Percentiles rank a stretch among this genome's conserved stretches.
phyloP scores from a whole-genome alignment of 2,888 invertebrate genomes.

The Gryllus longicercus region DNA sequence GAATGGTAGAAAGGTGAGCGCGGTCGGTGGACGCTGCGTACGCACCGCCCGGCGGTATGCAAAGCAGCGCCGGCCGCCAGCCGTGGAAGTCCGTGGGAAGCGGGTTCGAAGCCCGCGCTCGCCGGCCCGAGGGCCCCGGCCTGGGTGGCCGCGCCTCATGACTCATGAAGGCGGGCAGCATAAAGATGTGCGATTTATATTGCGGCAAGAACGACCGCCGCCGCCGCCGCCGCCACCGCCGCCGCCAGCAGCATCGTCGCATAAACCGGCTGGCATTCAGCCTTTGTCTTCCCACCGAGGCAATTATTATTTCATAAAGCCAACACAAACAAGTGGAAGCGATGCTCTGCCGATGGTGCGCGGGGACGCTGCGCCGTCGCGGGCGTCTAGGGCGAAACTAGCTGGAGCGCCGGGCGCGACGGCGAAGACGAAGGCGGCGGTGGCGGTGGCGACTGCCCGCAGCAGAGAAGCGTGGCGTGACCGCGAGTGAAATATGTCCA shows the following conservation, averaged over 20 bases:
- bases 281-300: background rate
- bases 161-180: conserved; percentile 4
- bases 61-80: background rate
- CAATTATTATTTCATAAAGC: background rate
- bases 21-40: background rate
- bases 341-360: no score
- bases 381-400: background rate
- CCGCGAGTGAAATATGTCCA: no score
- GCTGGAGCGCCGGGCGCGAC: background rate
- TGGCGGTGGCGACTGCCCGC: no score
- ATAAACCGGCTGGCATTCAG: background rate
- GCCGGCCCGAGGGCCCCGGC: background rate
- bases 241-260: background rate
- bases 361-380: background rate
- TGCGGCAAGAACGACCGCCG: background rate
- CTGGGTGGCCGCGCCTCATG: conserved; percentile 8
- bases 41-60: background rate
- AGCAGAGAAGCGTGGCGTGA: no score
- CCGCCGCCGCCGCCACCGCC: background rate
- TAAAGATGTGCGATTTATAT: conserved; percentile 17
- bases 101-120: conserved; percentile 2
- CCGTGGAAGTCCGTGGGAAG: background rate
- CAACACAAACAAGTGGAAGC: no score
- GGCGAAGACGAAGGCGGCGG: background rate
- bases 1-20: background rate